Percentiles rank a stretch among this genome's conserved stretches.
These are phyloP conservation scores for Sebastes trivittatus DNA, from an alignment of 2,797 vertebrate genomes.

Conservation along the genomic window DNA sequence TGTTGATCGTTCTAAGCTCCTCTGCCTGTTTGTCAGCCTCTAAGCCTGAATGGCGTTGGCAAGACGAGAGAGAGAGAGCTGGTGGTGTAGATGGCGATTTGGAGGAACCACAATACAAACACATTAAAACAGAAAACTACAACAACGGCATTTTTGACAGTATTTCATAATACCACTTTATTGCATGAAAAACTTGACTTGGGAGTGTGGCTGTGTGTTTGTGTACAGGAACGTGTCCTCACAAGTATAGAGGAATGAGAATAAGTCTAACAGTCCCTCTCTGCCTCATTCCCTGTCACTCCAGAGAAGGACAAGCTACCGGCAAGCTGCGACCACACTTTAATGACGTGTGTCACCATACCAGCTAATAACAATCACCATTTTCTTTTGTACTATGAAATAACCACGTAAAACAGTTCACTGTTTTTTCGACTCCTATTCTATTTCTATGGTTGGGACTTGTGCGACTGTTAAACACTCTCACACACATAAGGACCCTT, in stretches of 20 bases:
- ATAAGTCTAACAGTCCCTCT: too few relatives aligned
- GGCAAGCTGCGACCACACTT: too few relatives aligned
- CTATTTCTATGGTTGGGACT: not conserved
- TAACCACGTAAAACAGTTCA: too few relatives aligned
- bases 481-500: not conserved
- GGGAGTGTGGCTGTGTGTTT: not conserved
- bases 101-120: conserved; percentile 28
- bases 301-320: too few relatives aligned
- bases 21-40: conserved; percentile 71
- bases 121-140: conserved; percentile 21
- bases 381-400: too few relatives aligned
- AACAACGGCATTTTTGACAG: conserved; percentile 4
- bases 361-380: too few relatives aligned
- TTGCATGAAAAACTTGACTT: not conserved
- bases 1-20: conserved; percentile 72
- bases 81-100: not conserved
- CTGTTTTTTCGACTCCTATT: too few relatives aligned
- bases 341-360: too few relatives aligned
- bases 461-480: not conserved
- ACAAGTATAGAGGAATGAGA: not conserved
- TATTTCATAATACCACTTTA: not conserved
- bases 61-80: conserved; percentile 11
- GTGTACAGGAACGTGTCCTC: not conserved
- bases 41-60: conserved; percentile 80
- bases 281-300: too few relatives aligned